Evolutionary conservation across 2,113 vertebrate species (phyloP).

Genomic region (Pomatorhinus ruficollis): DNA sequence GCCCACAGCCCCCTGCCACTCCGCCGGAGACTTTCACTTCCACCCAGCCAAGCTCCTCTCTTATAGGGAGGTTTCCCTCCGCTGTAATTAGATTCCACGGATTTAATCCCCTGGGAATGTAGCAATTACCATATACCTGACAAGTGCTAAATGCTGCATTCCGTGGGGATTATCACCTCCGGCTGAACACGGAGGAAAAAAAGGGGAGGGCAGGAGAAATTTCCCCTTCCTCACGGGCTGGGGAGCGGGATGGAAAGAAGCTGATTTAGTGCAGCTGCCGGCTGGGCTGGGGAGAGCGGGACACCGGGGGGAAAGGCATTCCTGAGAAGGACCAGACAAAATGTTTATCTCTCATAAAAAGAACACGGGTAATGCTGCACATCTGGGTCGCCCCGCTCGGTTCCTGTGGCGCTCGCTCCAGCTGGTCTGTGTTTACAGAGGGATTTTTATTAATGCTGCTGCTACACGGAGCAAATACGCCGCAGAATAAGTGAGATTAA

Average conservation of each 20-base stretch:
- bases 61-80: conserved; percentile 35
- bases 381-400: not conserved
- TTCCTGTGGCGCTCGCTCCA: not conserved
- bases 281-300: not conserved
- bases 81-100: conserved; percentile 63
- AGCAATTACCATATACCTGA: conserved; percentile 72
- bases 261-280: conserved; percentile 35
- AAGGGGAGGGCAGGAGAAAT: conserved; percentile 33
- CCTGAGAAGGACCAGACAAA: conserved; percentile 23
- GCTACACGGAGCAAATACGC: not conserved
- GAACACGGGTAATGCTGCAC: not conserved
- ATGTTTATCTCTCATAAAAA: not conserved
- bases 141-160: conserved; percentile 72
- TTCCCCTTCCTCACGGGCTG: conserved; percentile 27
- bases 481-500: conserved; percentile 40
- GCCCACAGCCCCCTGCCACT: not conserved
- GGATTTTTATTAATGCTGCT: conserved; percentile 57
- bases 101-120: conserved; percentile 65
- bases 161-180: conserved; percentile 67
- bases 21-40: not conserved
- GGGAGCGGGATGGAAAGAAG: not conserved
- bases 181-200: conserved; percentile 35
- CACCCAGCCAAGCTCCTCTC: not conserved
- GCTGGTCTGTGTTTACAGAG: conserved; percentile 47
- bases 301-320: not conserved